Evolutionary conservation across 2,113 vertebrate species (phyloP).

Genomic region (Bombycilla garrulus): DNA sequence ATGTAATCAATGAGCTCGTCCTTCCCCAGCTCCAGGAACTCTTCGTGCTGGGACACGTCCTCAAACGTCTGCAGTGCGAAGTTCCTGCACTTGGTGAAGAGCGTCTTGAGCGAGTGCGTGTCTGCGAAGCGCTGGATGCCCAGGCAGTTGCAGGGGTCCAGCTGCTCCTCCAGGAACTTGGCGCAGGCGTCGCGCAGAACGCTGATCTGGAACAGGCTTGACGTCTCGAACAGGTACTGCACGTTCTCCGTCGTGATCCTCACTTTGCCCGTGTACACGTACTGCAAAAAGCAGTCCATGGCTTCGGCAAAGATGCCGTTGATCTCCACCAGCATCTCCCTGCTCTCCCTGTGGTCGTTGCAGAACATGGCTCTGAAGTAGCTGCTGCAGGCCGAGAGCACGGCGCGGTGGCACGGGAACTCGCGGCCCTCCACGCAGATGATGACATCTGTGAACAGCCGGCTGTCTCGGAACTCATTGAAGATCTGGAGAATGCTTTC

Average conservation of each 20-base stretch:
- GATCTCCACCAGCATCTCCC: slow-evolving; percentile 94
- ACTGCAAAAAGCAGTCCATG: slow-evolving; percentile 96
- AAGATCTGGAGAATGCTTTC: slow-evolving; percentile 96
- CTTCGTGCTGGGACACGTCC: slow-evolving; percentile 91
- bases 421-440: slow-evolving; percentile 93
- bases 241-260: slow-evolving; percentile 97
- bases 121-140: slow-evolving; percentile 97
- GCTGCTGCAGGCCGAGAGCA: slow-evolving; percentile 93
- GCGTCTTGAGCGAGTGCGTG: slow-evolving; percentile 89
- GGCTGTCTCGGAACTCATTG: slow-evolving; percentile 93
- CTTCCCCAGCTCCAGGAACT: slow-evolving; percentile 87
- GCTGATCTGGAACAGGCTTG: slow-evolving; percentile 94
- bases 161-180: slow-evolving; percentile 95
- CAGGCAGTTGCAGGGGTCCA: slow-evolving; percentile 96
- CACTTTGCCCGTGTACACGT: slow-evolving; percentile 94
- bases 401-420: slow-evolving; percentile 92
- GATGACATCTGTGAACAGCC: slow-evolving; percentile 93
- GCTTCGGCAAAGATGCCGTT: slow-evolving; percentile 94
- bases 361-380: slow-evolving; percentile 98
- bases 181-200: slow-evolving; percentile 92
- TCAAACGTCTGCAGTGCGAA: slow-evolving; percentile 90
- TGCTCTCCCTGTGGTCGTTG: slow-evolving; percentile 91
- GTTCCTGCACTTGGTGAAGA: slow-evolving; percentile 88
- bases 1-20: slow-evolving; percentile 96
- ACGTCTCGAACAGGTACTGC: slow-evolving; percentile 96